Conservation (phyloP, 2,113 vertebrate genomes). For the Lonchura striata region DNA sequence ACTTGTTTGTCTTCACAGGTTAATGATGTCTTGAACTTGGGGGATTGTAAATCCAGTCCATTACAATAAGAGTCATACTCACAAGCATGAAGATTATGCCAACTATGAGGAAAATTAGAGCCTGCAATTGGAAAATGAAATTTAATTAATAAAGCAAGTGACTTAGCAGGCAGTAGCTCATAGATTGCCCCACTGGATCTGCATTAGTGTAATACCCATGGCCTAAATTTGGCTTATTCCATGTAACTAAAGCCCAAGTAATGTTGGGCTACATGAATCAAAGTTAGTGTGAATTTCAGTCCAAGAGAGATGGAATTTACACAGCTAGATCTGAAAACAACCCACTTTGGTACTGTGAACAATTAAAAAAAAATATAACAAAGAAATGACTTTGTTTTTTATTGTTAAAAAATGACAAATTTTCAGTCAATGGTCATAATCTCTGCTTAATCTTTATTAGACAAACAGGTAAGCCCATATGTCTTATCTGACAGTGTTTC, state of each 20-base stretch:
- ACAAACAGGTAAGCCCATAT: not conserved
- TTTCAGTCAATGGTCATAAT: not conserved
- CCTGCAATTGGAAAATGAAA: constrained; percentile 74
- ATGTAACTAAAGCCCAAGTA: not conserved
- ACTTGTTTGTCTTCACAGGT: not conserved
- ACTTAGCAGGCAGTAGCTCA: not conserved
- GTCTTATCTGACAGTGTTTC: not conserved
- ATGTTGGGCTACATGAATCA: not conserved
- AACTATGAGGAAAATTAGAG: constrained; percentile 84
- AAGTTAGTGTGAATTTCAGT: not conserved
- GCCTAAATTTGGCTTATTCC: not conserved
- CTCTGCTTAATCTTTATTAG: not conserved
- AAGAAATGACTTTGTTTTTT: not conserved
- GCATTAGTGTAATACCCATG: not conserved
- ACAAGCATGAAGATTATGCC: constrained; percentile 93
- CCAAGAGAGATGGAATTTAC: not conserved
- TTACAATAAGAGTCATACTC: constrained; percentile 91
- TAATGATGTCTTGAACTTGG: constrained; percentile 78
- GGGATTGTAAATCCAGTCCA: constrained; percentile 93
- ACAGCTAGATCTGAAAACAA: not conserved
- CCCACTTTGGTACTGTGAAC: not conserved
- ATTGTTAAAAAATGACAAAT: not conserved
- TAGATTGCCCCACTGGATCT: not conserved
- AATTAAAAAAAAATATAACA: not conserved
- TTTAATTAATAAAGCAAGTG: not conserved